Evolutionary conservation across 2,888 invertebrate genomes (phyloP), one percentile per base, ranked within the genome.

Genomic region (Andrena chrysosceles): DNA sequence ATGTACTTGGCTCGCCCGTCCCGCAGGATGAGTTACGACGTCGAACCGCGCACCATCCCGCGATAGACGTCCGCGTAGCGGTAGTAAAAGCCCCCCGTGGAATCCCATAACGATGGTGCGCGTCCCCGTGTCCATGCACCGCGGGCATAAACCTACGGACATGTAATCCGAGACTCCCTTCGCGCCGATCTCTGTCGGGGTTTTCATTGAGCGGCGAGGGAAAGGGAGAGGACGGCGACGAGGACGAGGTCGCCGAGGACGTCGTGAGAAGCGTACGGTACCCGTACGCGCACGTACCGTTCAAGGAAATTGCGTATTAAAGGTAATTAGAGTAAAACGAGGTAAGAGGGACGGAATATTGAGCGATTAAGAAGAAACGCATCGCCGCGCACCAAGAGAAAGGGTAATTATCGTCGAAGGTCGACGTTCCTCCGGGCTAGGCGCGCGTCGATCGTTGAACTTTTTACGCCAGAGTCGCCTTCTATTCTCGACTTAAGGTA

Each of bases 221-320:
- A 67, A n/a, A 35, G 33, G 31, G 16, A n/a, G 20, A 70, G 26
- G 16, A 26, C 10, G n/a, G n/a, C 8, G 26, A n/a, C 20, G 42
- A 42, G 42, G 20, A 48, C 1, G 20, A 10, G 33, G n/a, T n/a
- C n/a, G 54, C 33, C 59, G 48, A 42, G 42, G 16, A 42, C 42
- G 42, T 54, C 23, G 72, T n/a, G 73, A 64, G 69, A 60, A 56
- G 59, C 10, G 35, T 56, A 62, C 42, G 71, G 66, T 56, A 54
- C 33, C 35, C 52, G 33, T 71, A 60, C 26, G 26, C 33, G 62
- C 35, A 54, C 33, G 56, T 23, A 54, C 33, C 59, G 60, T 71
- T 85, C 62, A 69, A 83, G 85, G 79, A 85, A 80, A 79, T 77
- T 71, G 74, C 66, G 13, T 67, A 77, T 78, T 81, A 81, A 78